Base-by-base conservation (phyloP, 2,888 invertebrate genomes). In the Xylophagus ater region DNA sequence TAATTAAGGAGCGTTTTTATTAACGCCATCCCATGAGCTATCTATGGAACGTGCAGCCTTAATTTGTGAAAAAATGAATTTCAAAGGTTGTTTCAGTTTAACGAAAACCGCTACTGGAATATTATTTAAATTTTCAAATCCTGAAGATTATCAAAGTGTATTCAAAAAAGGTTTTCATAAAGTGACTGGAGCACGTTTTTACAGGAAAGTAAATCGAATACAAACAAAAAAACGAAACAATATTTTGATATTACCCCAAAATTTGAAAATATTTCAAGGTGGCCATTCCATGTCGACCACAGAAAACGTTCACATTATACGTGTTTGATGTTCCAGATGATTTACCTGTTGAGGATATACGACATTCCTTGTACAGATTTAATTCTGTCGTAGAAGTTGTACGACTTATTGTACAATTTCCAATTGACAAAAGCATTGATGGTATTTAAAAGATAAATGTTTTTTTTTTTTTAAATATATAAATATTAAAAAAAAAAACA, bases 51-150 rank as follows among this genome's bases (percentile, higher is more conserved):
- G 85, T 50, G 86, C 86, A 3, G 82, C 84, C 28, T 71, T 80
- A 52, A 84, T 87, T 56, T 85, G 85, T 67, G 87, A 87, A 70
- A 86, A 86, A 63, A 82, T 87, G 76, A 84, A 81, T 67, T 85
- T 87, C 67, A 79, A 82, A 54, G 85, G 85, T 37, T 82, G 84
- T 55, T 87, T 86, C 68, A 83, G 83, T 50, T 70, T 87, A 52
- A 86, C 86, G 47, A 86, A 85, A 70, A 87, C 87, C 1, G 86
- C 87, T 35, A 87, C 86, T 30, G 87, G 87, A 41, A 86, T 87
- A 55, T 73, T 87, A 47, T 87, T 87, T 70, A 86, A 85, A 66
- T 87, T 87, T 67, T 84, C 84, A 51, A 81, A 80, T 63, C 81
- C 84, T 48, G 86, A 86, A 50, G 87, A 87, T 60, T 87, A 81